A percentile compares a stretch with the other conserved stretches of the same genome.
These are phyloP conservation scores for Nymphalis polychloros DNA, from an alignment of 2,888 invertebrate genomes.

Conservation along the genomic window DNA sequence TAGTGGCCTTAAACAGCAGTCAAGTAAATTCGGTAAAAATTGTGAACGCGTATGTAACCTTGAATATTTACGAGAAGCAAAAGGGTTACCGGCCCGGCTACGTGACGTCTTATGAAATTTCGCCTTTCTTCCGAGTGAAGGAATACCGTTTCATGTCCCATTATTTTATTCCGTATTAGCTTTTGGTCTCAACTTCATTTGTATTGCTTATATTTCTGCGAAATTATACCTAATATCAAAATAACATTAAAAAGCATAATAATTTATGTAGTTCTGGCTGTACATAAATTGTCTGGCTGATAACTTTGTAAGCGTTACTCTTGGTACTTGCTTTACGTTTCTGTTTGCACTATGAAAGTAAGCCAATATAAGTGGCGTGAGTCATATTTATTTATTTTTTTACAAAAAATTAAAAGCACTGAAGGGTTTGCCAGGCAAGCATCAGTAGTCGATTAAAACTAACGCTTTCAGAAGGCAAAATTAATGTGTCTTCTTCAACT, in stretches of 20 bases:
- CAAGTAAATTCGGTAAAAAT: slow-evolving; percentile 64
- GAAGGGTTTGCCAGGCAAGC: no score
- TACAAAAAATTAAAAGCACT: no score
- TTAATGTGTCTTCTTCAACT: no score
- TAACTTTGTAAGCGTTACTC: no score
- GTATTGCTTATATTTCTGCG: no score
- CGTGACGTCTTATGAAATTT: slow-evolving; percentile 62
- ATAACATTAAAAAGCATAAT: not conserved
- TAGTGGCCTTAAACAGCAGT: slow-evolving; percentile 48
- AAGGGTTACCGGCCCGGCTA: slow-evolving; percentile 56
- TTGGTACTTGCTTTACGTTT: no score
- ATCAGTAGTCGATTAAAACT: no score
- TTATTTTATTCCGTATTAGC: not conserved
- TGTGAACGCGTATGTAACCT: slow-evolving; percentile 64
- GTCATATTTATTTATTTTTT: no score
- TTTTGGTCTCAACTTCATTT: not conserved
- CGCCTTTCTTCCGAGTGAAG: slow-evolving; percentile 42
- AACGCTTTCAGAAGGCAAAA: no score
- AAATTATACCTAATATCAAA: not conserved
- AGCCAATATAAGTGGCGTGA: no score
- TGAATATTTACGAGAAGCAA: slow-evolving; percentile 69
- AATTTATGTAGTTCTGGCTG: not conserved
- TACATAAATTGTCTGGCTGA: not conserved
- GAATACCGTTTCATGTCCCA: slow-evolving; percentile 37
- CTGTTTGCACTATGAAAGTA: no score